Evolutionary conservation across 1,140 invertebrate genomes (phyloP).

Genomic region (Scaptomyza pallida): DNA sequence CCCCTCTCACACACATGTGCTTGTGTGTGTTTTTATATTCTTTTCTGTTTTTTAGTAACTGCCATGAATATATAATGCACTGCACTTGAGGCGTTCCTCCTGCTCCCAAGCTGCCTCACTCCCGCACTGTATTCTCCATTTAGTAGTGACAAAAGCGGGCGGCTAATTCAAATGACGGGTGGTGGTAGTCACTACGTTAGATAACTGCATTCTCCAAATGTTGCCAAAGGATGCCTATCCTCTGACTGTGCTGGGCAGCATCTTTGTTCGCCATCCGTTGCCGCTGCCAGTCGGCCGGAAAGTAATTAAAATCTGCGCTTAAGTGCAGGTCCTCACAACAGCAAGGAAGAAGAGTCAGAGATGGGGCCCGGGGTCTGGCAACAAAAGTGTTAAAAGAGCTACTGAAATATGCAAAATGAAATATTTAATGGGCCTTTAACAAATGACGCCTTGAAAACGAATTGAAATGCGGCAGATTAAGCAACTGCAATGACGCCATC

Average conservation of each 20-base stretch:
- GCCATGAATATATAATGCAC: constrained; percentile 78
- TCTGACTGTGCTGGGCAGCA: constrained; percentile 9
- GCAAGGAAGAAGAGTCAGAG: constrained; percentile 1
- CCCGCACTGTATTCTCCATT: not conserved
- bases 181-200: constrained; percentile 43
- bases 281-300: constrained; percentile 71
- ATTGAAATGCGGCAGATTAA: not conserved
- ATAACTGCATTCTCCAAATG: constrained; percentile 78
- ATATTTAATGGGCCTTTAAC: constrained; percentile 43
- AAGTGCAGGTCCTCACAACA: constrained; percentile 71
- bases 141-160: constrained; percentile 61
- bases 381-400: constrained; percentile 43
- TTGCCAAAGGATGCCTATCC: constrained; percentile 57
- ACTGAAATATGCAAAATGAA: constrained; percentile 39
- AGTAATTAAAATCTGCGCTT: constrained; percentile 82
- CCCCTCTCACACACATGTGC: constrained; percentile 3
- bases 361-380: not conserved
- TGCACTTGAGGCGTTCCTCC: constrained; percentile 68
- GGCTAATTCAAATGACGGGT: constrained; percentile 73
- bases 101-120: too few relatives aligned
- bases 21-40: constrained; percentile 6
- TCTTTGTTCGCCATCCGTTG: constrained; percentile 64
- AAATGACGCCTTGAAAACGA: not conserved
- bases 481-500: constrained; percentile 17
- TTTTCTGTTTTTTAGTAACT: constrained; percentile 35